Evolutionary conservation across 1,140 invertebrate species (phyloP).

Genomic region (Drosophila carrolli): DNA sequence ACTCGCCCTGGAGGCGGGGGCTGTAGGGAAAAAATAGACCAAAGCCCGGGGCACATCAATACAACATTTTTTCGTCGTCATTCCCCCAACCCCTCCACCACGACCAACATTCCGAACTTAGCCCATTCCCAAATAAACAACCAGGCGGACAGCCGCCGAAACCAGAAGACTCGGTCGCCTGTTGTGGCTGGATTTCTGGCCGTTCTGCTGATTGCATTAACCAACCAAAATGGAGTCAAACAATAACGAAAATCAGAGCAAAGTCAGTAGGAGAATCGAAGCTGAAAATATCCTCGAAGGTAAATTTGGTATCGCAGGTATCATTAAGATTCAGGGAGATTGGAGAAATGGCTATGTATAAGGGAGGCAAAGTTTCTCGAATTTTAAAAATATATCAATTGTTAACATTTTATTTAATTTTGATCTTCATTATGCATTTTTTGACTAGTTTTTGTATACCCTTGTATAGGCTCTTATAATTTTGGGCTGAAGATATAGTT

Average conservation of each 20-base stretch:
- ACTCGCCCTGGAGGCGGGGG: constrained; percentile 29
- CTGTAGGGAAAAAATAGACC: constrained; percentile 22
- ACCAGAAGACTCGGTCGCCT: constrained; percentile 40
- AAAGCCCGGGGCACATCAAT: constrained; percentile 37
- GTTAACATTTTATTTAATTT: too few relatives aligned
- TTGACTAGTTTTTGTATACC: too few relatives aligned
- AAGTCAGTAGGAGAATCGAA: background rate
- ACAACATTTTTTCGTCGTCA: constrained; percentile 17
- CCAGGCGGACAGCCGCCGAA: constrained; percentile 45
- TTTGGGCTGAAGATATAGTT: too few relatives aligned
- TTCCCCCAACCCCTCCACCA: background rate
- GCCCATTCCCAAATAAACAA: constrained; percentile 40
- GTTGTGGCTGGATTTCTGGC: constrained; percentile 27
- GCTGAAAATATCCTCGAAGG: background rate
- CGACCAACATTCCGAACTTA: background rate
- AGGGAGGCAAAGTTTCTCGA: too few relatives aligned
- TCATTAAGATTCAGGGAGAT: too few relatives aligned
- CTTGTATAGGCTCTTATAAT: too few relatives aligned
- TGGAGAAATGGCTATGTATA: too few relatives aligned
- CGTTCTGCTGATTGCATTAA: constrained; percentile 51
- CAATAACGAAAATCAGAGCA: constrained; percentile 16
- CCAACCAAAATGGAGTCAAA: constrained; percentile 20
- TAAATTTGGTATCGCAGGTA: too few relatives aligned
- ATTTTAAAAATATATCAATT: too few relatives aligned
- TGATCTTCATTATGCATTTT: too few relatives aligned